Evolutionary conservation across 2,888 invertebrate genomes (phyloP).

Genomic region (Phalera bucephala): DNA sequence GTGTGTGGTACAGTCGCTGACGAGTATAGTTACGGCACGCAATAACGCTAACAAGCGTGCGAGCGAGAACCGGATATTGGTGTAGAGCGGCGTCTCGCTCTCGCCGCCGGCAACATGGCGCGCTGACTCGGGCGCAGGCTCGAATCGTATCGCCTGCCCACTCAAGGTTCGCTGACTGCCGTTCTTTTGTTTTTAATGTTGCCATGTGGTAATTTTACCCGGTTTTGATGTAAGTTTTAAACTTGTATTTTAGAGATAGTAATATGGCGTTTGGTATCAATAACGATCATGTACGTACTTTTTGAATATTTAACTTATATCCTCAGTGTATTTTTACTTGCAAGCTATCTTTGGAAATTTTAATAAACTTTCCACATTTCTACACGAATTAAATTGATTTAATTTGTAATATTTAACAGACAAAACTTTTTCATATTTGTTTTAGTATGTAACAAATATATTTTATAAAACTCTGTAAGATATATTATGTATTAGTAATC

Average conservation of each 20-base stretch:
- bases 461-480: too few relatives aligned
- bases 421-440: too few relatives aligned
- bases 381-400: too few relatives aligned
- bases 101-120: slow-evolving; percentile 77
- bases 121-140: slow-evolving; percentile 85
- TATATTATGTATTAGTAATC: too few relatives aligned
- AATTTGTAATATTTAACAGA: too few relatives aligned
- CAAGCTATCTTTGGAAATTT: too few relatives aligned
- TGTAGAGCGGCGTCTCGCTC: slow-evolving; percentile 59
- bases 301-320: too few relatives aligned
- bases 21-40: slow-evolving; percentile 81
- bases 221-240: slow-evolving; percentile 6
- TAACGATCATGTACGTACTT: too few relatives aligned
- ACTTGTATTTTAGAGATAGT: neutral
- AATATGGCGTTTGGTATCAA: too few relatives aligned
- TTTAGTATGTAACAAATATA: too few relatives aligned
- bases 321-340: too few relatives aligned
- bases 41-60: slow-evolving; percentile 83
- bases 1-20: slow-evolving; percentile 78
- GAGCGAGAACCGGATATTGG: slow-evolving; percentile 45
- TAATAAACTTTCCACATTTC: too few relatives aligned
- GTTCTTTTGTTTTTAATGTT: slow-evolving; percentile 83
- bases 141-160: slow-evolving; percentile 85
- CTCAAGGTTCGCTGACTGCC: slow-evolving; percentile 85
- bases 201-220: slow-evolving; percentile 50